phyloP scores from a whole-genome alignment of 2,797 vertebrate genomes.

The Myripristis murdjan region DNA sequence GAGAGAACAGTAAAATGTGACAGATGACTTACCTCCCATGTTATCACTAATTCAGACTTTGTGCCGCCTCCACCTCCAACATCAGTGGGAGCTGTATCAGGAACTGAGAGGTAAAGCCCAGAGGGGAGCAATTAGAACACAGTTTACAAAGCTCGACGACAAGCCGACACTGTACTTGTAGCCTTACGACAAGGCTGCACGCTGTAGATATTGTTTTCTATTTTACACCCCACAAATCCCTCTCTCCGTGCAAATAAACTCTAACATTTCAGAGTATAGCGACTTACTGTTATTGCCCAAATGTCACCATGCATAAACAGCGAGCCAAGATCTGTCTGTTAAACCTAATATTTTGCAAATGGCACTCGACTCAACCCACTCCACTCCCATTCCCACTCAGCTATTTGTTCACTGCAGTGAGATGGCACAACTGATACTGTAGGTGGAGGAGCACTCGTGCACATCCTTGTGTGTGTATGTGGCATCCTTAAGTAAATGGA shows the following conservation, averaged over 20 bases:
- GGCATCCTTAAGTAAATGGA: slow-evolving; percentile 55
- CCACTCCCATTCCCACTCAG: slow-evolving; percentile 46
- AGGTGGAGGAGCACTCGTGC: slow-evolving; percentile 54
- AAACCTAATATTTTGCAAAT: slow-evolving; percentile 53
- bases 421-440: slow-evolving; percentile 44
- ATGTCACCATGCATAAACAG: slow-evolving; percentile 60
- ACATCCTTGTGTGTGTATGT: slow-evolving; percentile 40
- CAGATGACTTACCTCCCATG: slow-evolving; percentile 96
- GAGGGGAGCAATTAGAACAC: slow-evolving; percentile 71
- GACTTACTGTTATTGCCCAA: slow-evolving; percentile 55
- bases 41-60: slow-evolving; percentile 97
- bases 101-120: slow-evolving; percentile 87
- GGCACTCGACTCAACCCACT: slow-evolving; percentile 54
- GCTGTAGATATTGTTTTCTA: slow-evolving; percentile 43
- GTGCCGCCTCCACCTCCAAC: slow-evolving; percentile 96
- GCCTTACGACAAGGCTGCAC: slow-evolving; percentile 48
- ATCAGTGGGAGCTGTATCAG: slow-evolving; percentile 94
- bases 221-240: slow-evolving; percentile 50
- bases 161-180: slow-evolving; percentile 51
- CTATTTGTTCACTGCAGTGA: slow-evolving; percentile 45
- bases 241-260: slow-evolving; percentile 43
- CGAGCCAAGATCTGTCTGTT: slow-evolving; percentile 43
- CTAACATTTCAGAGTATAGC: slow-evolving; percentile 15
- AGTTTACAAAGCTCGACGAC: slow-evolving; percentile 70
- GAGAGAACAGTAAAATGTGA: slow-evolving; percentile 79